These are phyloP conservation scores for Bradypodion ventrale DNA, from an alignment of 2,797 vertebrate species.

Conservation along the genomic window DNA sequence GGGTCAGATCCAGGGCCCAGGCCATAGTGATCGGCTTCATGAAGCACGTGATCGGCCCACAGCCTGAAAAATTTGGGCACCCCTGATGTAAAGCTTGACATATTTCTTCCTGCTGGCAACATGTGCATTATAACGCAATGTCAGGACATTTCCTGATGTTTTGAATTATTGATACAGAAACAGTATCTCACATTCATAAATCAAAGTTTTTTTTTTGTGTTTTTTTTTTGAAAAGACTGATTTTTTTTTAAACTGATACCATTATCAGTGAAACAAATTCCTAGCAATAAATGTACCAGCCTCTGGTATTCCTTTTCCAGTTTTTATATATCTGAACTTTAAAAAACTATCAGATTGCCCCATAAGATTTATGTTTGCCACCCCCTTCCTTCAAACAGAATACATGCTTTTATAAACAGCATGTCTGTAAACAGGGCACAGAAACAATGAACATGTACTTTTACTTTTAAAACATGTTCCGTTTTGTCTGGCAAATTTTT, in stretches of 20 bases:
- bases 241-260: not conserved
- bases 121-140: no score
- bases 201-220: no score
- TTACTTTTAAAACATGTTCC: not conserved
- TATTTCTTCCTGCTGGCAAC: no score
- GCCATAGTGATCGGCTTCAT: no score
- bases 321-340: not conserved
- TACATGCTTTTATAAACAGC: not conserved
- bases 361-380: not conserved
- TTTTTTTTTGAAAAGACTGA: no score
- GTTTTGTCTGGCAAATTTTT: slow-evolving; percentile 19
- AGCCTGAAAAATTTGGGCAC: no score
- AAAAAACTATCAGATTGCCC: not conserved
- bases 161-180: no score
- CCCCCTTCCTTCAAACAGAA: not conserved
- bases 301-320: not conserved
- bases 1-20: no score
- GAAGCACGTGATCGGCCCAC: no score
- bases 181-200: no score
- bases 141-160: no score
- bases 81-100: no score
- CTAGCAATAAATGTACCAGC: not conserved
- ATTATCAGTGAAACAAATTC: not conserved
- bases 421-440: not conserved
- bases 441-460: not conserved